phyloP scores from a whole-genome alignment of 2,888 invertebrate species.

The Cantharis rustica region DNA sequence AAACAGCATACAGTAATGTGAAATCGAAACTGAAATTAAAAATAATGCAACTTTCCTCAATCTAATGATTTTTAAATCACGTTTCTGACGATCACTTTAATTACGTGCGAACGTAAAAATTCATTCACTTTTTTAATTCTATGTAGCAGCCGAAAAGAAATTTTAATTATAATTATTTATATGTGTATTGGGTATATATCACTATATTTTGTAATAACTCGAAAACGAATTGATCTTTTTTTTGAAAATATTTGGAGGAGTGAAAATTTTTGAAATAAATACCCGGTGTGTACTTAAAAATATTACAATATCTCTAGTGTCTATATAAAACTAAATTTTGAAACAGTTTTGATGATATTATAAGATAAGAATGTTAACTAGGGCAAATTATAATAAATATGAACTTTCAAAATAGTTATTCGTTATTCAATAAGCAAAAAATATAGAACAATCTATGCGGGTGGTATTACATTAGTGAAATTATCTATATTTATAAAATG shows the following conservation, averaged over 20 bases:
- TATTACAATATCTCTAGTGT: not conserved
- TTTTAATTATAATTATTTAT: too few relatives aligned
- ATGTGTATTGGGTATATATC: too few relatives aligned
- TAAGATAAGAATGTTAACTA: not conserved
- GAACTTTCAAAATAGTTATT: not conserved
- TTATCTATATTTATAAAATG: not conserved
- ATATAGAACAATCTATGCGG: not conserved
- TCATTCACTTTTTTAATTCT: not conserved
- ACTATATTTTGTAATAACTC: too few relatives aligned
- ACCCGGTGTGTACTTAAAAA: not conserved
- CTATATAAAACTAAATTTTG: not conserved
- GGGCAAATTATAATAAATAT: not conserved
- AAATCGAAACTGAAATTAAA: constrained; percentile 1
- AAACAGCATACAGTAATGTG: not conserved
- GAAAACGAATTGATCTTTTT: too few relatives aligned
- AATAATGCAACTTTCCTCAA: not conserved
- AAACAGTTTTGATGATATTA: not conserved
- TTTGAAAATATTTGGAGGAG: too few relatives aligned
- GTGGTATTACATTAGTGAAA: not conserved
- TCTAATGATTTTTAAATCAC: not conserved
- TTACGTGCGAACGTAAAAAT: not conserved
- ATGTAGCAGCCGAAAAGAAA: too few relatives aligned
- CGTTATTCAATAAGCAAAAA: not conserved
- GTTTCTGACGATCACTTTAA: not conserved
- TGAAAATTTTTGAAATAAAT: too few relatives aligned